Evolutionary conservation across 2,888 invertebrate genomes (phyloP).

Genomic region (Drosophila ezoana): DNA sequence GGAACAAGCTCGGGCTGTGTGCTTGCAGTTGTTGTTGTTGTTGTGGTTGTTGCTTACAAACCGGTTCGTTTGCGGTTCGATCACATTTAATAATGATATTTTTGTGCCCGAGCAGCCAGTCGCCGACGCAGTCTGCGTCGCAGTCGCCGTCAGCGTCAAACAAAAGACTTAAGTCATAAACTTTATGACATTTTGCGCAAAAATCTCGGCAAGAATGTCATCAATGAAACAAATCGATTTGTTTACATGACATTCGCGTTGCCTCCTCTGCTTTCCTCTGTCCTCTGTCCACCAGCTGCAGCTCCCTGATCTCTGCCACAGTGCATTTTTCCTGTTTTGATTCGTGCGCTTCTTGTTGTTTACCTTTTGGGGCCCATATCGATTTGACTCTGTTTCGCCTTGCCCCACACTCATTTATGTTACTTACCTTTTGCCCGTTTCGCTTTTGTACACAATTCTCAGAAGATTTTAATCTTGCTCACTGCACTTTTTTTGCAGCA

Average conservation of each 20-base stretch:
- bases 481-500: slow-evolving; percentile 38
- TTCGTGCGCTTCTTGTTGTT: slow-evolving; percentile 5
- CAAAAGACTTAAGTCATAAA: slow-evolving; percentile 84
- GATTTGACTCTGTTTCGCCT: slow-evolving; percentile 69
- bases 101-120: slow-evolving; percentile 34
- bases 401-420: slow-evolving; percentile 66
- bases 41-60: slow-evolving; percentile 20
- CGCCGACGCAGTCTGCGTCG: slow-evolving; percentile 28
- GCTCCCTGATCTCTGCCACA: background rate
- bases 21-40: slow-evolving; percentile 23
- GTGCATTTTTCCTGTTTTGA: slow-evolving; percentile 19
- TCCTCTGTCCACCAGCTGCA: background rate
- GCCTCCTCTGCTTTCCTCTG: slow-evolving; percentile 5
- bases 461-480: slow-evolving; percentile 79
- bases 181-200: slow-evolving; percentile 83
- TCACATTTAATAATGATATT: slow-evolving; percentile 75
- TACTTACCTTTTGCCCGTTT: slow-evolving; percentile 55
- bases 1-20: slow-evolving; percentile 8
- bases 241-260: slow-evolving; percentile 74
- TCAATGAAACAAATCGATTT: slow-evolving; percentile 85
- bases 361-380: slow-evolving; percentile 50
- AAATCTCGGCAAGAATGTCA: slow-evolving; percentile 82
- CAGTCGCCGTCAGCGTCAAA: slow-evolving; percentile 53
- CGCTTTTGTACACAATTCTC: slow-evolving; percentile 73
- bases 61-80: slow-evolving; percentile 56